Evolutionary conservation across 2,113 vertebrate genomes (phyloP).

Genomic region (Amphiprion percula): DNA sequence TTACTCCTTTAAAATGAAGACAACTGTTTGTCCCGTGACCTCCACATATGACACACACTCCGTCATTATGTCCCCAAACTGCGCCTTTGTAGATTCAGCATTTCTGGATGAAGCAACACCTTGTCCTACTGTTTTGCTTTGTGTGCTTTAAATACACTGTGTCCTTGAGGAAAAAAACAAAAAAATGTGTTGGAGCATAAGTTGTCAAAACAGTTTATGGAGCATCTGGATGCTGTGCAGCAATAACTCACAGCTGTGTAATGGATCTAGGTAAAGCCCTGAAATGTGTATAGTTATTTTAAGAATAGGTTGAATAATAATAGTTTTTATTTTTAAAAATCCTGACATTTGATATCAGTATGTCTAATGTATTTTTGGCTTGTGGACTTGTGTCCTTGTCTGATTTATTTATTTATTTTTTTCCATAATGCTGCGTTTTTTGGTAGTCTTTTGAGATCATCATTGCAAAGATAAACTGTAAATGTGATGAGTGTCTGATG

Average conservation of each 20-base stretch:
- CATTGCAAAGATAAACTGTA: neutral
- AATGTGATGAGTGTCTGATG: neutral
- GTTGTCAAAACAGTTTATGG: constrained; percentile 18
- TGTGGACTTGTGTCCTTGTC: neutral
- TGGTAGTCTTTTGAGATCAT: too few relatives aligned
- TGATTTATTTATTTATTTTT: neutral
- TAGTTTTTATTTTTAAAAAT: too few relatives aligned
- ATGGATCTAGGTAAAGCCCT: too few relatives aligned
- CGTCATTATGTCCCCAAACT: neutral
- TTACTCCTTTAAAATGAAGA: neutral
- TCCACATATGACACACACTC: neutral
- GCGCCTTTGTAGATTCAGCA: constrained; percentile 41
- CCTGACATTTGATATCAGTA: neutral
- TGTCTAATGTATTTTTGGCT: too few relatives aligned
- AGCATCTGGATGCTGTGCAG: constrained; percentile 25
- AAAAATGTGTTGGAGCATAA: constrained; percentile 6
- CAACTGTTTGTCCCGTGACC: constrained; percentile 3
- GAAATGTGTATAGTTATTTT: too few relatives aligned
- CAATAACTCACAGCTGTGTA: too few relatives aligned
- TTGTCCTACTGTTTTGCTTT: neutral
- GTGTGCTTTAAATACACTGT: neutral
- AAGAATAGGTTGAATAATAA: too few relatives aligned
- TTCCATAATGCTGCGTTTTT: too few relatives aligned
- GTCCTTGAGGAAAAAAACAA: constrained; percentile 33
- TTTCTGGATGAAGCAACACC: constrained; percentile 14